Conservation (phyloP, 2,113 vertebrate species). For the Gorilla gorilla region DNA sequence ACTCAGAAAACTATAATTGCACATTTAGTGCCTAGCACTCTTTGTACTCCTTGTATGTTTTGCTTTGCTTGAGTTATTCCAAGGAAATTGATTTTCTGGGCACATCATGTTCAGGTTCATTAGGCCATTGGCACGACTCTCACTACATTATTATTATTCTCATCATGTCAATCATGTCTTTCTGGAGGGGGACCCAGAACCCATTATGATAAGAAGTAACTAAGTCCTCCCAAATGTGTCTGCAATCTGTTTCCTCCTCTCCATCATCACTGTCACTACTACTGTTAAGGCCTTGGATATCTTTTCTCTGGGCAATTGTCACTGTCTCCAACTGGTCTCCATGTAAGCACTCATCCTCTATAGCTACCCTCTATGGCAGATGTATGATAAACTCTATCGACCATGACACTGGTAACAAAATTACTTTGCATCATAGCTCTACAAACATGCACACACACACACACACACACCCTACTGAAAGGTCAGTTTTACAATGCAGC, state of each 20-base stretch:
- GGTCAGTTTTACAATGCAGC: neutral
- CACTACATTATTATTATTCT: neutral
- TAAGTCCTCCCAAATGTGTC: neutral
- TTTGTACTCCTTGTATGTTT: constrained; percentile 56
- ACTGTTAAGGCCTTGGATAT: neutral
- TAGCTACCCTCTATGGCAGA: no score
- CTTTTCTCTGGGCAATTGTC: neutral
- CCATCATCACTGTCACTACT: no score
- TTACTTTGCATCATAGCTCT: neutral
- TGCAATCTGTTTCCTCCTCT: neutral
- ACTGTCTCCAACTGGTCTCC: neutral
- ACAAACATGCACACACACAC: no score
- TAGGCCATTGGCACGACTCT: neutral
- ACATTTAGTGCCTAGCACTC: constrained; percentile 50
- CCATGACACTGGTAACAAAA: neutral
- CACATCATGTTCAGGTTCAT: neutral
- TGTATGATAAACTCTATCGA: neutral
- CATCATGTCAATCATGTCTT: neutral
- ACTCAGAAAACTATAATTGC: constrained; percentile 72
- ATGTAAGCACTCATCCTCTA: neutral
- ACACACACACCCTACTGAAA: neutral
- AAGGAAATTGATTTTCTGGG: constrained; percentile 52
- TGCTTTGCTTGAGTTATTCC: constrained; percentile 35
- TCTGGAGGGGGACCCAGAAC: neutral
- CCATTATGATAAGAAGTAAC: neutral